phyloP scores from a whole-genome alignment of 1,140 invertebrate species.

The Drosophila pandora region DNA sequence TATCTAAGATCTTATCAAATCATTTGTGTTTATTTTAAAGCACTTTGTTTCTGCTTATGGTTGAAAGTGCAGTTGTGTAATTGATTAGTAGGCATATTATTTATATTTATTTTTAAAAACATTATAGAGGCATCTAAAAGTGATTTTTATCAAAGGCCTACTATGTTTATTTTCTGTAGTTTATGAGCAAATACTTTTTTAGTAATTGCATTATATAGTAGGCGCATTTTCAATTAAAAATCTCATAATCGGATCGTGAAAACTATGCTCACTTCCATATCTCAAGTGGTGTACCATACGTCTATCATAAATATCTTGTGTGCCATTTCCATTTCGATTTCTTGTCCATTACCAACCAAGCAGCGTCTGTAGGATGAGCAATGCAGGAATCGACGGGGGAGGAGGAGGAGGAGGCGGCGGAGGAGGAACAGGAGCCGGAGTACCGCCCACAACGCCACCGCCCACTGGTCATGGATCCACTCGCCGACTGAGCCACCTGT shows the following conservation, averaged over 20 bases:
- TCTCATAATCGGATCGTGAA: not conserved
- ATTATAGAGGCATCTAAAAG: not conserved
- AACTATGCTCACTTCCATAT: not conserved
- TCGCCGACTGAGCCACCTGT: slow-evolving; percentile 86
- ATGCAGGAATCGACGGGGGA: slow-evolving; percentile 52
- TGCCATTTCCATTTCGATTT: slow-evolving; percentile 46
- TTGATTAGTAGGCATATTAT: not conserved
- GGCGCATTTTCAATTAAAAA: not conserved
- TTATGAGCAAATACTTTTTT: too few species aligned
- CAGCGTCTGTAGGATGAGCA: slow-evolving; percentile 73
- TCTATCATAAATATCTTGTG: slow-evolving; percentile 44
- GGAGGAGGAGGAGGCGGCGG: slow-evolving; percentile 40
- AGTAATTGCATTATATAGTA: not conserved
- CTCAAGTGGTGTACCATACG: slow-evolving; percentile 11
- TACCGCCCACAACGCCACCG: slow-evolving; percentile 69
- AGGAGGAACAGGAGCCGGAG: slow-evolving; percentile 18
- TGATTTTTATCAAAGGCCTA: too few species aligned
- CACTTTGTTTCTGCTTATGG: not conserved
- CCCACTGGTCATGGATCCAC: slow-evolving; percentile 85
- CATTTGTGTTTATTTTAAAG: not conserved
- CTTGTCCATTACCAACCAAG: slow-evolving; percentile 35
- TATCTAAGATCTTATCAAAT: not conserved
- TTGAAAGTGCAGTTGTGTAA: not conserved
- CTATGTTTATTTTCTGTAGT: too few species aligned
- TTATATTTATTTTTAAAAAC: not conserved